These are phyloP conservation scores for Axinella damicornis DNA, from an alignment of 37 sponge, comb jelly and placozoan genomes.

Conservation along the genomic window DNA sequence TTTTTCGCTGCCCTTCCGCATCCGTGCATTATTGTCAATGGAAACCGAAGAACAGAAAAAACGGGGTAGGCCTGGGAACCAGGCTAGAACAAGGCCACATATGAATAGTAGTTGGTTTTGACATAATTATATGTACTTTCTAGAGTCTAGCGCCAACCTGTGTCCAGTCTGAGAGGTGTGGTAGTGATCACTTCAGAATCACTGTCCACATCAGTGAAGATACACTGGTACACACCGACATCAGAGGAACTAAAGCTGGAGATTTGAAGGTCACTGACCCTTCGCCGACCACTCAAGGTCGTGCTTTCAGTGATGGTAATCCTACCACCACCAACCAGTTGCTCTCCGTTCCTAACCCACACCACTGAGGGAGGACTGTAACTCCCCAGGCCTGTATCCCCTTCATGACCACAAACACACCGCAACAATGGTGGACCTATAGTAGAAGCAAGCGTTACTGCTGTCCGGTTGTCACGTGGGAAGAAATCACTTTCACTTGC, in stretches of 20 bases:
- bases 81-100: too few species aligned
- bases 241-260: conserved; percentile 17
- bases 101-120: too few species aligned
- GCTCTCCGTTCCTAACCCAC: conserved; percentile 7
- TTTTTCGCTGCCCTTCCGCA: too few species aligned
- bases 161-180: conserved; percentile 42
- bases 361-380: not conserved
- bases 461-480: not conserved
- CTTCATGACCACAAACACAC: too few species aligned
- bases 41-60: too few species aligned
- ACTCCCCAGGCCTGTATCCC: too few species aligned
- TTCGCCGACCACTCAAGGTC: not conserved
- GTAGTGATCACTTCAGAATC: conserved; percentile 27
- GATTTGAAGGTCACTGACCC: not conserved
- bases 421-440: too few species aligned
- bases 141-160: conserved; percentile 7
- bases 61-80: too few species aligned
- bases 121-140: too few species aligned
- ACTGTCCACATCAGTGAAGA: conserved; percentile 29
- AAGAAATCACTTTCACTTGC: not conserved
- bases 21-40: too few species aligned
- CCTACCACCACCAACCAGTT: not conserved
- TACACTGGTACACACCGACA: conserved; percentile 56
- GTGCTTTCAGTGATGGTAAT: not conserved
- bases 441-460: not conserved